Percentiles rank a stretch among this genome's conserved stretches.
phyloP scores from a whole-genome alignment of 2,888 invertebrate species.

The Conops quadrifasciatus region DNA sequence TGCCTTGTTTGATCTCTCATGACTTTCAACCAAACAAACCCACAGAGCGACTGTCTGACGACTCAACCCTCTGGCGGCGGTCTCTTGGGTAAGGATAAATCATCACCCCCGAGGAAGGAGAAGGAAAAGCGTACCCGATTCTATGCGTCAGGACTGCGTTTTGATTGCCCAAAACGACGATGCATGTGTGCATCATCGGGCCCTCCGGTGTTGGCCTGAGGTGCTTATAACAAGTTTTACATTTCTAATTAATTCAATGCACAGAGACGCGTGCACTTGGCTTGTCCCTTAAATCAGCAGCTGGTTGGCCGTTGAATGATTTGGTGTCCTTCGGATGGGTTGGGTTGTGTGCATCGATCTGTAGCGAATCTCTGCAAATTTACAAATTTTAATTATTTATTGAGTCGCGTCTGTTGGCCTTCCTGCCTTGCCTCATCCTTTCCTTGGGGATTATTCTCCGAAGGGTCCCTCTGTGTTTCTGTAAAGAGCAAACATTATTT shows the following conservation, averaged over 20 bases:
- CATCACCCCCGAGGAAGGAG: too few relatives aligned
- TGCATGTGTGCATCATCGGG: background rate
- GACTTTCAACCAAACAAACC: background rate
- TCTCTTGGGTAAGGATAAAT: too few relatives aligned
- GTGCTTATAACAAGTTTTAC: background rate
- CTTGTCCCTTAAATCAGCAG: background rate
- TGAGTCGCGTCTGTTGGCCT: background rate
- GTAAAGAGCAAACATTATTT: too few relatives aligned
- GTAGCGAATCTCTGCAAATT: background rate
- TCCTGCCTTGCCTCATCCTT: too few relatives aligned
- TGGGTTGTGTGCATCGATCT: background rate
- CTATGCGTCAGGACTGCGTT: background rate
- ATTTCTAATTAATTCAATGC: constrained; percentile 14
- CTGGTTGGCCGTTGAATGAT: too few relatives aligned
- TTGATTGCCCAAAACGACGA: background rate
- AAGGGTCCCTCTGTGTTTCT: background rate
- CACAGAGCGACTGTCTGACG: background rate
- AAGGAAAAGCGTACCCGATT: too few relatives aligned
- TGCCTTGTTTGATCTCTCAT: too few relatives aligned
- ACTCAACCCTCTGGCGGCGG: background rate
- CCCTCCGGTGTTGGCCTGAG: background rate
- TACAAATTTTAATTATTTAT: constrained; percentile 20
- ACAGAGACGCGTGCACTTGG: background rate
- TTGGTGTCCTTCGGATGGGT: background rate
- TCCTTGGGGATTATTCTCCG: constrained; percentile 1